phyloP scores from a whole-genome alignment of 2,113 vertebrate genomes.

The Sprattus sprattus region DNA sequence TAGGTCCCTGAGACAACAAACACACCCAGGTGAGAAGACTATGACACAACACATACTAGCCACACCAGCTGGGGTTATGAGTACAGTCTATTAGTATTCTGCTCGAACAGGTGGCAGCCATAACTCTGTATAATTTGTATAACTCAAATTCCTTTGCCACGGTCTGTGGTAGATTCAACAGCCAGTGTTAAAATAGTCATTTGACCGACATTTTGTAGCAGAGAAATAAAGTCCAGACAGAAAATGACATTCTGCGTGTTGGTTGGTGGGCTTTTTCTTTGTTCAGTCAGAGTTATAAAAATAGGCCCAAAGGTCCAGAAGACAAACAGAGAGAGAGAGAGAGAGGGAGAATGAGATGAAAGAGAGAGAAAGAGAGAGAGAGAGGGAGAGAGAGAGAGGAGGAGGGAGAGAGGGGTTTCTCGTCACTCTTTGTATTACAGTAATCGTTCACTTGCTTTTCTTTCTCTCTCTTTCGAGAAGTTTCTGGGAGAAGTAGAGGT shows the following conservation, averaged over 20 bases:
- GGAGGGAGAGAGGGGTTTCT: neutral
- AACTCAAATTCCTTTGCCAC: neutral
- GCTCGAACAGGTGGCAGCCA: neutral
- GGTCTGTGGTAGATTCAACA: neutral
- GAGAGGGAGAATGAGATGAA: neutral
- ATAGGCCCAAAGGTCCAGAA: too few species aligned
- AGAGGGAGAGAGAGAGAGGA: neutral
- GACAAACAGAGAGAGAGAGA: neutral
- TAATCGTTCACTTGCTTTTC: neutral
- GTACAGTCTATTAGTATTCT: neutral
- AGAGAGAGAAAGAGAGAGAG: neutral
- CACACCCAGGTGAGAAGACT: conserved; percentile 15
- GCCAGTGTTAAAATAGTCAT: neutral
- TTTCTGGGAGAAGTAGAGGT: neutral
- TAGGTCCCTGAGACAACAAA: conserved; percentile 79
- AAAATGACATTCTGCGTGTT: too few species aligned
- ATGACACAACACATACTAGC: neutral
- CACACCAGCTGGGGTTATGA: neutral
- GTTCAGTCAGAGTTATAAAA: too few species aligned
- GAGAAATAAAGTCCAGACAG: too few species aligned
- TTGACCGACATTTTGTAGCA: neutral
- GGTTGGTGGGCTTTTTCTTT: too few species aligned
- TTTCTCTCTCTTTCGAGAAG: neutral
- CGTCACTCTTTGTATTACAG: neutral
- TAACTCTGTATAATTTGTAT: neutral